A percentile compares a stretch with the other conserved stretches of the same genome.
phyloP scores from a whole-genome alignment of 2,888 invertebrate species.

The Drosophila mettleri region DNA sequence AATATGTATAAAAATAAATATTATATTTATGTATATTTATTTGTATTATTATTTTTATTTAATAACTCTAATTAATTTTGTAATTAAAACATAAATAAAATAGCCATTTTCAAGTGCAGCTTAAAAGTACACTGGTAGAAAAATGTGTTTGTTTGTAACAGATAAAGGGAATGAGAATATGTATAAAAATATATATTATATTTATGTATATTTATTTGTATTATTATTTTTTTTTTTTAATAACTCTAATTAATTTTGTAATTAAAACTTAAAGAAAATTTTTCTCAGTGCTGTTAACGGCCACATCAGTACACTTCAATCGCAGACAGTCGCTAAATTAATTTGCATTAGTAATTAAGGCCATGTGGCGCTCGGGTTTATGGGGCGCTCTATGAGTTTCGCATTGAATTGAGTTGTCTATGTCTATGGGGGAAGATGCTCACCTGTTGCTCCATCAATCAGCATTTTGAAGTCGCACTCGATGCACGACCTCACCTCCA shows the following conservation, averaged over 20 bases:
- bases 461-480: constrained; percentile 51
- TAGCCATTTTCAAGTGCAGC: constrained; percentile 39
- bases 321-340: constrained; percentile 61
- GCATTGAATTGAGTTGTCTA: constrained; percentile 58
- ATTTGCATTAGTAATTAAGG: constrained; percentile 78
- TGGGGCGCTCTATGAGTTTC: constrained; percentile 66
- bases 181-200: background rate
- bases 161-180: background rate
- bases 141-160: background rate
- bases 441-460: constrained; percentile 41
- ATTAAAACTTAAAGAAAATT: background rate
- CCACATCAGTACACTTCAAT: constrained; percentile 57
- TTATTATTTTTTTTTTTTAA: background rate
- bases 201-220: background rate
- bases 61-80: background rate
- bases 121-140: constrained; percentile 21
- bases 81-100: background rate
- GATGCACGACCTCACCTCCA: constrained; percentile 14
- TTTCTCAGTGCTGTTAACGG: constrained; percentile 38
- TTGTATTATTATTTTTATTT: too few species aligned
- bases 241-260: background rate
- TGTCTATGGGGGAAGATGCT: constrained; percentile 12
- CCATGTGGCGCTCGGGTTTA: constrained; percentile 49
- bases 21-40: background rate
- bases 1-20: background rate